Conservation (phyloP, 1,140 invertebrate species). For the Maniola jurtina region DNA sequence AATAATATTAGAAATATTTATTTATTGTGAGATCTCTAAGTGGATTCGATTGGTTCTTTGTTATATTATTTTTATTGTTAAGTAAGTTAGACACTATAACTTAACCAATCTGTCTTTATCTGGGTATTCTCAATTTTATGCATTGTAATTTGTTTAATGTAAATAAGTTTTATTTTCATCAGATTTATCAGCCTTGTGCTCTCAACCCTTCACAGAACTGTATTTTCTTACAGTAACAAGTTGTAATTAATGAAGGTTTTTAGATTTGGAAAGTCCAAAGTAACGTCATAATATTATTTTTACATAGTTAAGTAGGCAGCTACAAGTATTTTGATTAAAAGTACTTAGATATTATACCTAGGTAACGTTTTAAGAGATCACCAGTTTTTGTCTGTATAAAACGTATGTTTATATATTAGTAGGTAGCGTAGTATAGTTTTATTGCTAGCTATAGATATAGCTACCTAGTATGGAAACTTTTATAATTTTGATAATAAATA, state of each 20-base stretch:
- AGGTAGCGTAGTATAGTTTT: neutral
- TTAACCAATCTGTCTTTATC: no score
- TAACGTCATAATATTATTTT: slow-evolving; percentile 59
- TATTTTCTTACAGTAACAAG: no score
- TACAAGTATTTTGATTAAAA: no score
- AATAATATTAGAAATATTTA: slow-evolving; percentile 26
- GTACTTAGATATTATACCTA: no score
- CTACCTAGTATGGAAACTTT: slow-evolving; percentile 14
- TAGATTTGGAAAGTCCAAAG: slow-evolving; percentile 48
- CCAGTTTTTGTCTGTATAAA: no score
- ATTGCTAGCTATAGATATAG: neutral
- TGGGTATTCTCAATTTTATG: no score
- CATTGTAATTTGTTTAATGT: no score
- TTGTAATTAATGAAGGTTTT: slow-evolving; percentile 4
- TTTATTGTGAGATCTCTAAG: slow-evolving; percentile 22
- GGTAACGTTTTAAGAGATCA: no score
- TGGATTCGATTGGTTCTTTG: slow-evolving; percentile 17
- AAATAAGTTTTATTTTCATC: no score
- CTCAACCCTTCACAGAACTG: no score
- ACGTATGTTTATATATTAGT: neutral
- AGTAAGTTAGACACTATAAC: neutral
- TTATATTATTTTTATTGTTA: neutral
- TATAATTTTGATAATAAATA: slow-evolving; percentile 42
- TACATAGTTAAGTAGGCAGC: no score
- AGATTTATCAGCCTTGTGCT: no score